Evolutionary conservation across 2,113 vertebrate genomes (phyloP).

Genomic region (Scartelaos histophorus): DNA sequence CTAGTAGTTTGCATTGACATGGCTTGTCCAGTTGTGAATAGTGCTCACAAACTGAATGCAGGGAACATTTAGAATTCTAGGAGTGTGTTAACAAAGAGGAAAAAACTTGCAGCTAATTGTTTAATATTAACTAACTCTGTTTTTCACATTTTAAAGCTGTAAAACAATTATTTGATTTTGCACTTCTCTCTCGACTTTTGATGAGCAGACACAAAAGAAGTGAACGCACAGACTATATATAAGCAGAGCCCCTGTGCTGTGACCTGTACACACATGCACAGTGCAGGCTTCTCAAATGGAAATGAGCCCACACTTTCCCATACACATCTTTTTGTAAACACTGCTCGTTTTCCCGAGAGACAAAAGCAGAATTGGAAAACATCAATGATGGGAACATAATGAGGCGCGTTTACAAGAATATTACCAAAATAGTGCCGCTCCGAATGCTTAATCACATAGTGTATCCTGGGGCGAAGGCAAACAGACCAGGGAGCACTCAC

Average conservation of each 20-base stretch:
- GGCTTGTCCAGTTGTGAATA: no score
- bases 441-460: conserved; percentile 4
- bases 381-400: conserved; percentile 35
- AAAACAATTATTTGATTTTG: no score
- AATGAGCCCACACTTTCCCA: conserved; percentile 17
- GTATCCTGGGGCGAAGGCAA: neutral
- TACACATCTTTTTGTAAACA: conserved; percentile 24
- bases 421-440: conserved; percentile 12
- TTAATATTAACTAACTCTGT: no score
- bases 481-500: neutral
- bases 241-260: neutral
- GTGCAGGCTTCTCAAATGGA: conserved; percentile 10
- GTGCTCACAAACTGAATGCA: no score
- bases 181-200: neutral
- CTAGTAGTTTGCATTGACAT: no score
- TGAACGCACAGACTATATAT: neutral
- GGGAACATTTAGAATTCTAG: no score
- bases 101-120: no score
- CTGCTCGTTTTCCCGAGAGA: conserved; percentile 8
- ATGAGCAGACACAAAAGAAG: neutral
- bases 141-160: no score
- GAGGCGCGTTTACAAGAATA: conserved; percentile 7
- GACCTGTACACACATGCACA: neutral
- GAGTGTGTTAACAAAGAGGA: no score
- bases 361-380: conserved; percentile 5